A percentile compares a stretch with the other conserved stretches of the same genome.
These are phyloP conservation scores for Euzetes globulus DNA, from an alignment of 2,888 invertebrate species.

Conservation along the genomic window DNA sequence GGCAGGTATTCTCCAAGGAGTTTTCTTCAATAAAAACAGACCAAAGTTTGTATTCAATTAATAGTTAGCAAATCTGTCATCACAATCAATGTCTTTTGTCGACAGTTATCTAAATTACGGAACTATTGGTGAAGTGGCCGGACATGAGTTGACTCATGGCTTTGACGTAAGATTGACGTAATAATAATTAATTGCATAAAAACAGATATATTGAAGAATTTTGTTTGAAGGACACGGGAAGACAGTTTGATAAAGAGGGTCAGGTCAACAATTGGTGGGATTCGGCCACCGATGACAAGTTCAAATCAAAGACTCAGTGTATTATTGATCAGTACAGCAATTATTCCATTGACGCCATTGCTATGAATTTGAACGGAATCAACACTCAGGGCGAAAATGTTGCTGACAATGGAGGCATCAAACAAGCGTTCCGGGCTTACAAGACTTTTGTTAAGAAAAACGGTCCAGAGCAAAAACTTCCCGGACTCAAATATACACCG, in stretches of 20 bases:
- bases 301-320: constrained; percentile 38
- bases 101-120: constrained; percentile 42
- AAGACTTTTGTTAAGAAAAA: constrained; percentile 39
- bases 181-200: not conserved
- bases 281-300: constrained; percentile 52
- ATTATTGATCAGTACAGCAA: constrained; percentile 41
- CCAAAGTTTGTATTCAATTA: constrained; percentile 39
- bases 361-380: constrained; percentile 74
- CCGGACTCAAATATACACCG: constrained; percentile 49
- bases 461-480: constrained; percentile 35
- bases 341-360: constrained; percentile 55
- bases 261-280: constrained; percentile 42
- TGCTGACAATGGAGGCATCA: constrained; percentile 87
- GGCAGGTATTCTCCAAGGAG: constrained; percentile 43
- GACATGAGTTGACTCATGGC: constrained; percentile 78
- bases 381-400: constrained; percentile 91
- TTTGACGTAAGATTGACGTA: constrained; percentile 37
- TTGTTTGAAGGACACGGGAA: constrained; percentile 47
- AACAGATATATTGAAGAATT: constrained; percentile 32
- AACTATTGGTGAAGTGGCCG: constrained; percentile 78
- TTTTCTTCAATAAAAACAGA: constrained; percentile 45
- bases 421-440: constrained; percentile 65
- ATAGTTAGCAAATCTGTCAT: not conserved
- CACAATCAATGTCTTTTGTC: not conserved
- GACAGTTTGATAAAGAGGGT: constrained; percentile 41